Conservation (phyloP, 2,113 vertebrate genomes). For the Rissa tridactyla region DNA sequence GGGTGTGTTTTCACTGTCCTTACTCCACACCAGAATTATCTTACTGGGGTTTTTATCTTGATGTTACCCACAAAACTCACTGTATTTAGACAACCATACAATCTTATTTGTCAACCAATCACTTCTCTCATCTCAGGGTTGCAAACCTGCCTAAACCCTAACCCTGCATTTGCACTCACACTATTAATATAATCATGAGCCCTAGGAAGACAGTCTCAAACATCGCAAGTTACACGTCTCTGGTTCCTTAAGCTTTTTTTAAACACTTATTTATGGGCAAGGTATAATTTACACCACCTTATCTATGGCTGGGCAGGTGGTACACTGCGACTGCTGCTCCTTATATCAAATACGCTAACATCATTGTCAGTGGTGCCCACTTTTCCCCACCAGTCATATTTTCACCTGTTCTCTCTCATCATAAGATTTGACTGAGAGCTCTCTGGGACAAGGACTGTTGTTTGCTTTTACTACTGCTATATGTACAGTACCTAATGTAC, state of each 20-base stretch:
- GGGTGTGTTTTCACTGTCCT: background rate
- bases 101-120: background rate
- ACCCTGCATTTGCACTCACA: background rate
- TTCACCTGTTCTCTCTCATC: slow-evolving; percentile 33
- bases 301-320: slow-evolving; percentile 39
- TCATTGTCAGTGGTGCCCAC: background rate
- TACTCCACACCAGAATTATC: background rate
- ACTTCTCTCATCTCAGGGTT: background rate
- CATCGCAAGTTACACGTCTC: slow-evolving; percentile 9
- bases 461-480: background rate
- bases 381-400: background rate
- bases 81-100: background rate
- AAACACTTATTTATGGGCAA: slow-evolving; percentile 63
- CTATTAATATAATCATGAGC: slow-evolving; percentile 39
- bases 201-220: background rate
- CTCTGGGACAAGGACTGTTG: background rate
- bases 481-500: background rate
- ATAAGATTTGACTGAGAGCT: background rate
- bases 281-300: slow-evolving; percentile 56
- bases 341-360: background rate
- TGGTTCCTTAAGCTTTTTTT: slow-evolving; percentile 59
- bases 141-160: background rate
- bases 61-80: background rate
- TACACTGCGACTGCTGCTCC: slow-evolving; percentile 7
- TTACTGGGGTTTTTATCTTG: background rate